Conservation (phyloP, 2,797 vertebrate species). For the Apodemus agrarius region DNA sequence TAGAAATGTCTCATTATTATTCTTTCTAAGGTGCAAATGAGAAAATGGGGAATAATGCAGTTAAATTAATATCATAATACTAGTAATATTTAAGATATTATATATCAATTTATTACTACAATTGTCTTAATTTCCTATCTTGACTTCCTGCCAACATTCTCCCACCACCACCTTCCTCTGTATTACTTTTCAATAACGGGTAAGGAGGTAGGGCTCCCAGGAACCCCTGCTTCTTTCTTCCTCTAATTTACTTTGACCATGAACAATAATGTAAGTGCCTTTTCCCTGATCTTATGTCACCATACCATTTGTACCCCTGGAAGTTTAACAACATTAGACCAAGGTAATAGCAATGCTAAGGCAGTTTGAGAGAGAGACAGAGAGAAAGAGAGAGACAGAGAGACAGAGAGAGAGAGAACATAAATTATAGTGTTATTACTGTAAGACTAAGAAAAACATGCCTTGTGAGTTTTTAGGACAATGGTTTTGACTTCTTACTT, state of each 20-base stretch:
- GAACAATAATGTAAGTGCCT: neutral
- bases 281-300: neutral
- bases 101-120: constrained; percentile 16
- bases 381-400: neutral
- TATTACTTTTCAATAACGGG: neutral
- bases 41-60: constrained; percentile 40
- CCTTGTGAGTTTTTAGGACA: constrained; percentile 40
- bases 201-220: neutral
- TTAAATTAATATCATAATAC: constrained; percentile 37
- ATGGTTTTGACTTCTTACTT: constrained; percentile 76
- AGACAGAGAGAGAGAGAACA: neutral
- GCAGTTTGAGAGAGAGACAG: neutral
- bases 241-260: constrained; percentile 19
- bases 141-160: constrained; percentile 36
- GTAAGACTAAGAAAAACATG: constrained; percentile 34
- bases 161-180: neutral
- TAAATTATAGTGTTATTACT: constrained; percentile 50
- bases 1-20: constrained; percentile 26
- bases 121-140: constrained; percentile 41
- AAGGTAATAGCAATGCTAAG: constrained; percentile 22
- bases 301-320: neutral
- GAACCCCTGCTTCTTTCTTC: neutral
- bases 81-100: constrained; percentile 45
- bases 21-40: constrained; percentile 33
- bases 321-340: neutral